These are phyloP conservation scores for Oplegnathus fasciatus DNA, from an alignment of 2,113 vertebrate species.

Conservation along the genomic window DNA sequence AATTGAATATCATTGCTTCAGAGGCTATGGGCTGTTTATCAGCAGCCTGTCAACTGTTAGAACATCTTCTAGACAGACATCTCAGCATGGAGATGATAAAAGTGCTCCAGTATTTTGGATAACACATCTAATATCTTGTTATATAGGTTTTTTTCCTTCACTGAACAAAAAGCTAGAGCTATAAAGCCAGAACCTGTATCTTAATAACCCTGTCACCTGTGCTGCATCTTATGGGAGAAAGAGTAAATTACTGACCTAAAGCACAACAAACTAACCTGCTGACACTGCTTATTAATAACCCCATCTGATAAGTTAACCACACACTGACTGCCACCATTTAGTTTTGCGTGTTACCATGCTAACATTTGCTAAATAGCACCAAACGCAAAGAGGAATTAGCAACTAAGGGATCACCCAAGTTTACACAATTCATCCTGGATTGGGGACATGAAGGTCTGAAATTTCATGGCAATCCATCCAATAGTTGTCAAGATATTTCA, in stretches of 20 bases:
- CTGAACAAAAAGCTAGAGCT: conserved; percentile 28
- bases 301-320: background rate
- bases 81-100: conserved; percentile 38
- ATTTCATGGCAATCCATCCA: no score
- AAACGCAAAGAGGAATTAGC: background rate
- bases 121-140: conserved; percentile 31
- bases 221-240: background rate
- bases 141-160: background rate
- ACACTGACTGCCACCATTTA: background rate
- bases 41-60: conserved; percentile 58
- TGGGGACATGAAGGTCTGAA: no score
- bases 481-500: no score
- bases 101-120: conserved; percentile 41
- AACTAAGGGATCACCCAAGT: no score
- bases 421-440: no score
- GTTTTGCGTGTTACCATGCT: background rate
- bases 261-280: background rate
- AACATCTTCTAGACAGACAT: conserved; percentile 61
- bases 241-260: background rate
- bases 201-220: background rate
- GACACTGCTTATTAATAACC: background rate
- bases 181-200: conserved; percentile 7
- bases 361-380: background rate
- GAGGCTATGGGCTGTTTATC: conserved; percentile 70
- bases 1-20: conserved; percentile 73